Evolutionary conservation across 1,140 invertebrate species (phyloP), one percentile per base, ranked within the genome.

Genomic region (Meloidogyne floridensis): DNA sequence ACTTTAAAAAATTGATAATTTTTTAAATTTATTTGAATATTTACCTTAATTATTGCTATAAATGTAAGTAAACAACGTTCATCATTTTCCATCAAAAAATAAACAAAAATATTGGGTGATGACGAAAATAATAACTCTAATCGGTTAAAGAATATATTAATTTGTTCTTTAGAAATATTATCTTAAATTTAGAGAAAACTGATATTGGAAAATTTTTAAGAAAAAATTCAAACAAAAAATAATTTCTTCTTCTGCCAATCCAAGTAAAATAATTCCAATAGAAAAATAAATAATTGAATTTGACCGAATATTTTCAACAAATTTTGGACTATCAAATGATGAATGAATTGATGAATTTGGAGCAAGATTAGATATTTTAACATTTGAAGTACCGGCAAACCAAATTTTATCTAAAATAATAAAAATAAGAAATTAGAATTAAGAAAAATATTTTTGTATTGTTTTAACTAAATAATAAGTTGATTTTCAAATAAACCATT

Each of bases 21-120:
- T 65, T n/a, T n/a, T n/a, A 47, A 47, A 47, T 47, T 47, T 8
- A 47, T 47, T 47, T 47, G 0, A 69, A 77, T 77, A 32, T 18
- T 47, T 54, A 74, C 53, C 15, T 4, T 54, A 5, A 71, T 69
- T 54, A 72, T 32, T 18, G 77, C 77, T 10, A 51, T 53, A 69
- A 79, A 53, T 71, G 77, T 79, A 5, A 54, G 9, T n/a, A 79
- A 53, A 79, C 20, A 71, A 72, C 77, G 77, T 71, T 79, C 77
- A 71, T 79, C 77, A 72, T 79, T 79, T 71, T 79, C 77, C 8
- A 79, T 69, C 7, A 79, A 72, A 18, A 56, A 42, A 42, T 79
- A 43, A 20, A 71, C 65, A 69, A 79, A 79, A 15, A 15, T 3
- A 20, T 43, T 51, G 1, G 43, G 1, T n/a, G 77, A 79, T 20